Percentiles rank a stretch among this genome's conserved stretches.
phyloP scores from a whole-genome alignment of 2,113 vertebrate species.

The Lamprologus speciosus region DNA sequence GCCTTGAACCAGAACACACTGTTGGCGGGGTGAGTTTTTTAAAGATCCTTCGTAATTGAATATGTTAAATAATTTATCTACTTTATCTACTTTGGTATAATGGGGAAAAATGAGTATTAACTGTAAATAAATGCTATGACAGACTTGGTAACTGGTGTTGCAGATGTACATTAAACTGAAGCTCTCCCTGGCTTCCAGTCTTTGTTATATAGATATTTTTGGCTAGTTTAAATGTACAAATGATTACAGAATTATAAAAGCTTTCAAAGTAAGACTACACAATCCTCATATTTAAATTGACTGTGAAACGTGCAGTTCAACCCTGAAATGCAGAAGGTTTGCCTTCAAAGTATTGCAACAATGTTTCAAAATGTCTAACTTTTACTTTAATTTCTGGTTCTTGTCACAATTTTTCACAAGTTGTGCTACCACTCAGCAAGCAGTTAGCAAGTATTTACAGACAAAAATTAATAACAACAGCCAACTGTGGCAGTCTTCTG shows the following conservation, averaged over 20 bases:
- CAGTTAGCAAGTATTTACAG: not conserved
- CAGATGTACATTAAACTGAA: not conserved
- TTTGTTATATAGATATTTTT: not conserved
- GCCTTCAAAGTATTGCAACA: not conserved
- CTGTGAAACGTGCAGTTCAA: accelerated
- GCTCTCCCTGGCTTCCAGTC: not conserved
- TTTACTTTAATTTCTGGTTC: not conserved
- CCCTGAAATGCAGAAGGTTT: not conserved
- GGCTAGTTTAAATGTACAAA: not conserved
- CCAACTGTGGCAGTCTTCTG: not conserved
- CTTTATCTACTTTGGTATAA: not conserved
- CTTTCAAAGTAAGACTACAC: not conserved
- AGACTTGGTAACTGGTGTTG: not conserved
- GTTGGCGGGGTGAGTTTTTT: not conserved
- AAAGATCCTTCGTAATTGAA: not conserved
- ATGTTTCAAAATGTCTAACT: not conserved
- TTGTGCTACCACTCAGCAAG: not conserved
- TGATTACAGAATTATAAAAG: not conserved
- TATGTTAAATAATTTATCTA: not conserved
- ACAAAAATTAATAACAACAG: not conserved
- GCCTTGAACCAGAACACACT: not conserved
- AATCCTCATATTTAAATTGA: not conserved
- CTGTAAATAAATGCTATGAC: not conserved
- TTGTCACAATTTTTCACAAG: not conserved
- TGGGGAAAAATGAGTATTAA: not conserved